Evolutionary conservation across 2,797 vertebrate genomes (phyloP).

Genomic region (Syndactyla subalaris): DNA sequence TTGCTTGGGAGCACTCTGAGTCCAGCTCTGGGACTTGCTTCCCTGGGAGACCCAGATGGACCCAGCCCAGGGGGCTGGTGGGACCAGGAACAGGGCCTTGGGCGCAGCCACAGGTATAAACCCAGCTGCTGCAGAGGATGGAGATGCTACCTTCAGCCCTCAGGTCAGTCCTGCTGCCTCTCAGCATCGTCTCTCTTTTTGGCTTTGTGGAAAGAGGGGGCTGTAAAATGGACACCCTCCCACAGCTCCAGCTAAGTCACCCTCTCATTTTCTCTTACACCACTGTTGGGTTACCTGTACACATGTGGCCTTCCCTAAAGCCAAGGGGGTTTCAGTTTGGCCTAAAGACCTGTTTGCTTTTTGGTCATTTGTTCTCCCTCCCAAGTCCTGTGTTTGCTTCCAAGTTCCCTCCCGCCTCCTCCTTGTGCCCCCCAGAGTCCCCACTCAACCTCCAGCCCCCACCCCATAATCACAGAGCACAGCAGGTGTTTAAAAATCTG

Average conservation of each 20-base stretch:
- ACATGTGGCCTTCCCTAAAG: too few relatives aligned
- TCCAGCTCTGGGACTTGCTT: neutral
- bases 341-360: fast-evolving
- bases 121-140: neutral
- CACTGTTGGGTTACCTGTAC: fast-evolving
- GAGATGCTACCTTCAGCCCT: neutral
- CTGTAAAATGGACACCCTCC: neutral
- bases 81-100: neutral
- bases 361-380: neutral
- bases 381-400: fast-evolving
- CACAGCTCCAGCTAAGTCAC: fast-evolving
- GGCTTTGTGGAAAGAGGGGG: fast-evolving
- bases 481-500: neutral
- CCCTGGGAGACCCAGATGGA: neutral
- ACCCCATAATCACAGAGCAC: neutral
- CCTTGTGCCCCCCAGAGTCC: neutral
- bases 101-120: neutral
- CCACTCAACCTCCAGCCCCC: neutral
- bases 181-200: fast-evolving
- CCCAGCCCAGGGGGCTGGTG: too few relatives aligned
- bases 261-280: neutral
- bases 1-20: neutral
- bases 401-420: fast-evolving
- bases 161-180: fast-evolving
- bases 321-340: fast-evolving